Base-by-base conservation (phyloP, 2,113 vertebrate species). In the Poecile atricapillus region DNA sequence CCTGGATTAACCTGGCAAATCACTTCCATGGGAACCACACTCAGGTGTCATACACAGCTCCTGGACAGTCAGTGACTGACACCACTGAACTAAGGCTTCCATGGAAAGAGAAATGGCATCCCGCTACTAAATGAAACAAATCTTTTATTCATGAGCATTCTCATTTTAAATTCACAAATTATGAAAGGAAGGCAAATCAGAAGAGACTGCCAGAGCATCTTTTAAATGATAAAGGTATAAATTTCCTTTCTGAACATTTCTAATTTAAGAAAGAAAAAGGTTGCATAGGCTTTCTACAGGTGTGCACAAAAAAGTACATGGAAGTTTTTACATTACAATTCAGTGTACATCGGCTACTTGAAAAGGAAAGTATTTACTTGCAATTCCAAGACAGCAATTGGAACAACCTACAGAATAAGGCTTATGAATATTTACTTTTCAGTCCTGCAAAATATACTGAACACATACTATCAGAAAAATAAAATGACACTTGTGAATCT, bases 281-380 rank as follows among this genome's bases (percentile, higher is more conserved):
- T 95, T 98, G 98, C 97, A 97, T 93, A 97, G 97, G 70, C 95
- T 94, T 96, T 75, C 83, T 95, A 97, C 93, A 94, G 90, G 94
- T 80, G 91, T 93, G 87, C 96, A 91, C 92, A 80, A 59, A 76
- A 53, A 67, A 93, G 68, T 93, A 97, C 90, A 89, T 86, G 81
- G 83, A 75, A 44, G 92, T 46, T 89, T 87, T 89, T 90, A 93
- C 91, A 81, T 97, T 95, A 97, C 90, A 93, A 78, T 94, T 84
- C 69, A 91, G 83, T 94, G 89, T 95, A 94, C 64, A 87, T 22
- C 2, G 35, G 83, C 96, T 96, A 96, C 87, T 94, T 88, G 80
- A 89, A 88, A 95, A 88, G 78, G 76, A 67, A 95, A 94, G 41
- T 22, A 63, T 83, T 86, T 74, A 83, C 65, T 92, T 76, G 94